Evolutionary conservation across 1,140 invertebrate species (phyloP), one percentile per base, ranked within the genome.

Genomic region (Triops cancriformis): DNA sequence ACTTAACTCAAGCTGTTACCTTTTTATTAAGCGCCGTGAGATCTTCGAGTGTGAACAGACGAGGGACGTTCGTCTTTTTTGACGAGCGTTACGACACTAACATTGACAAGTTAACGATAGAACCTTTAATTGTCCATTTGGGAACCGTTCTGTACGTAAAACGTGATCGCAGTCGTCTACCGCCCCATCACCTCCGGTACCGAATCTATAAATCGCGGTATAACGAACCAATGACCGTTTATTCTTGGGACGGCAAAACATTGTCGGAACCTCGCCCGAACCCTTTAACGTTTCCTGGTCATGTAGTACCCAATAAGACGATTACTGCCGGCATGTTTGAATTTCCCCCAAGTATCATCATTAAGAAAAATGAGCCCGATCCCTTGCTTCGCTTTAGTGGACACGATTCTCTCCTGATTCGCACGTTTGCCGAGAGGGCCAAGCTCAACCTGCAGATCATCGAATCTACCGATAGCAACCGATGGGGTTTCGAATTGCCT

Each of bases 401-500:
- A 7, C 18, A 73, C 18, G 77, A 78, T 27, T n/a, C 73, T n/a
- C 41, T 43, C 27, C 12, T 78, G 31, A 73, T 78, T 26, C 77
- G 73, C 14, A 73, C 72, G 11, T 42, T 78, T 1, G 77, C 64
- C 14, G 76, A 80, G 14, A 72, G 74, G 5, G 77, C 80, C 7
- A 79, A 81, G 73, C 80, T 82, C 73, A 43, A 72, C 1, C 74
- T 79, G 41, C 75, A 79, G 45, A 80, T 82, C 45, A 37, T 73
- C 28, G 77, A 76, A 18, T 79, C 81, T n/a, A 77, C 76, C 3
- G 80, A 81, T n/a, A 31, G 26, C 28, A 80, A 79, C 43, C 81
- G 81, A 77, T 82, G 81, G 81, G 81, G 81, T 11, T 76, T 78
- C 5, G 73, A 77, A 37, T 37, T 81, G 42, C 75, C 72, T 1